Percentiles rank a stretch among this genome's conserved stretches.
Conservation (phyloP, 30 jellyfish, hydroid and myxozoan genomes). For the Pseudorhiza aurosa region DNA sequence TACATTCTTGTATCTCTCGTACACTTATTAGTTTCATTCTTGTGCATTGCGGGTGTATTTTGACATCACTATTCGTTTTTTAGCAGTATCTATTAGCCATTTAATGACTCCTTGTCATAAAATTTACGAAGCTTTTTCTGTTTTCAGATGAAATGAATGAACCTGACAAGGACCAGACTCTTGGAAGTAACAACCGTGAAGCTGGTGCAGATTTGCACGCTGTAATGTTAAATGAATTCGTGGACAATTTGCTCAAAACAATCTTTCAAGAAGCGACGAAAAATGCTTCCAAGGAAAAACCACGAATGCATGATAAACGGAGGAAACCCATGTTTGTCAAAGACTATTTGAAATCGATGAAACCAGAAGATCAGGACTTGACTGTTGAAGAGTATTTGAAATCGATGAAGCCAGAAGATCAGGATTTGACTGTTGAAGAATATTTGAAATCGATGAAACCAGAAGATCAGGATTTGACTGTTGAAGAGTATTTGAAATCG, state of each 20-base stretch:
- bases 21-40: no score
- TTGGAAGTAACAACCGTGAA: no score
- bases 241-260: background rate
- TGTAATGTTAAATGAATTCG: background rate
- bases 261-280: background rate
- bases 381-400: constrained; percentile 13
- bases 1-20: no score
- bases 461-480: constrained; percentile 3
- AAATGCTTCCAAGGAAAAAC: background rate
- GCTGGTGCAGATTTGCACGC: no score
- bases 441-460: constrained; percentile 2
- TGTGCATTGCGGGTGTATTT: no score
- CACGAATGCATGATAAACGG: background rate
- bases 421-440: constrained; percentile 19
- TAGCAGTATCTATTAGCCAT: no score
- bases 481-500: constrained; percentile 3
- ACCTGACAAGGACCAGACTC: no score
- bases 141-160: no score
- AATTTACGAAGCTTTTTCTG: no score
- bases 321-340: background rate
- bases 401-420: background rate
- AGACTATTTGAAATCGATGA: constrained; percentile 7
- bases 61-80: no score
- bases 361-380: constrained; percentile 7
- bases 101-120: no score